Percentiles rank a stretch among this genome's conserved stretches.
Evolutionary conservation across 2,888 invertebrate genomes (phyloP).

Genomic region (Synergus gifuensis): DNA sequence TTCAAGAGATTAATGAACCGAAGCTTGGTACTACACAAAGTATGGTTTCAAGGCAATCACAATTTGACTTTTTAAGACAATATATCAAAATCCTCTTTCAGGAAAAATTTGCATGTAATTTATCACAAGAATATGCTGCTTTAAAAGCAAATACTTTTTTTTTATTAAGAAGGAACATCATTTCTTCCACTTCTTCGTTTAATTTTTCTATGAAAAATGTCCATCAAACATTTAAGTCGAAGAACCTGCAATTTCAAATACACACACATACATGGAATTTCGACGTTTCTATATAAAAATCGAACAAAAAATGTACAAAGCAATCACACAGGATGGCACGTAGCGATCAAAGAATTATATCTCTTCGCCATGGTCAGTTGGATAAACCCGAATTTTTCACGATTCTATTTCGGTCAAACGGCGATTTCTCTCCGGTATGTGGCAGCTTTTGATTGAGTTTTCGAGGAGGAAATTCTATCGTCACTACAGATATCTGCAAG

Average conservation of each 20-base stretch:
- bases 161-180: too few relatives aligned
- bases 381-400: background rate
- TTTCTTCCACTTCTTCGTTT: too few relatives aligned
- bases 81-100: background rate
- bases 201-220: too few relatives aligned
- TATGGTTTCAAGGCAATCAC: background rate
- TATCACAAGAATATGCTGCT: background rate
- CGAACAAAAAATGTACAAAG: background rate
- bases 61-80: background rate
- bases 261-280: too few relatives aligned
- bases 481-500: background rate
- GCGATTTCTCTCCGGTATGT: background rate
- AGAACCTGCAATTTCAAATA: background rate
- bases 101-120: background rate
- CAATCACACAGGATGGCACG: background rate
- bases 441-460: slow-evolving; percentile 6
- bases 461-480: slow-evolving; percentile 5
- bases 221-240: background rate
- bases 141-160: too few relatives aligned
- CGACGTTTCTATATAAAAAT: background rate
- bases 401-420: background rate
- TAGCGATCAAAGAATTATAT: slow-evolving; percentile 11
- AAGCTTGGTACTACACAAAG: background rate
- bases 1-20: background rate
- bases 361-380: background rate